Conservation (phyloP, 2,797 vertebrate genomes). For the Pseudochirops cupreus region DNA sequence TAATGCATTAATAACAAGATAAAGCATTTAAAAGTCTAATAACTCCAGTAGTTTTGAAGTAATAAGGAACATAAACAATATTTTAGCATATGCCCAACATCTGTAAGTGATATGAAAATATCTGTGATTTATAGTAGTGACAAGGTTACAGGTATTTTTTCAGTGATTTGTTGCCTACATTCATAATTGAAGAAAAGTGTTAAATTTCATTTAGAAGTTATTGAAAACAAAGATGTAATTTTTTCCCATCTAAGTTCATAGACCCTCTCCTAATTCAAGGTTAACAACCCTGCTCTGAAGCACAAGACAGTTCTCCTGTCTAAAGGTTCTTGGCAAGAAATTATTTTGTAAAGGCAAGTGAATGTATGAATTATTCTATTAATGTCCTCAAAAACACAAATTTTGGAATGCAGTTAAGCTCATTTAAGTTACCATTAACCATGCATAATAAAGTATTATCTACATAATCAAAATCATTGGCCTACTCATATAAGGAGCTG, state of each 20-base stretch:
- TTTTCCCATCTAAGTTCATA: neutral
- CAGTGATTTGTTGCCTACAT: neutral
- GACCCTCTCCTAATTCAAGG: neutral
- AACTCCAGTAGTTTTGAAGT: neutral
- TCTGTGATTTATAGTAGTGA: neutral
- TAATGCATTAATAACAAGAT: neutral
- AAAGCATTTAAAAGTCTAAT: neutral
- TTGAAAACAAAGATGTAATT: neutral
- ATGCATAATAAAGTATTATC: neutral
- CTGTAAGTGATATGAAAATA: neutral
- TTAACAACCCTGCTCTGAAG: neutral
- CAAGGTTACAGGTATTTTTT: neutral
- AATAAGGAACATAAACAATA: neutral
- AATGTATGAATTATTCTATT: neutral
- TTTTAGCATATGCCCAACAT: neutral
- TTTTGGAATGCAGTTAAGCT: neutral
- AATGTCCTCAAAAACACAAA: constrained; percentile 26
- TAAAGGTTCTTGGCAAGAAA: constrained; percentile 32
- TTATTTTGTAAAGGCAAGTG: neutral
- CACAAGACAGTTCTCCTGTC: constrained; percentile 10
- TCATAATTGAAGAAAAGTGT: neutral
- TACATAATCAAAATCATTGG: neutral
- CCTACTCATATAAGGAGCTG: constrained; percentile 26
- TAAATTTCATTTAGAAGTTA: neutral
- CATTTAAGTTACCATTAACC: neutral